Conservation (phyloP, 2,797 vertebrate genomes). For the Coracias cyanogaster region DNA sequence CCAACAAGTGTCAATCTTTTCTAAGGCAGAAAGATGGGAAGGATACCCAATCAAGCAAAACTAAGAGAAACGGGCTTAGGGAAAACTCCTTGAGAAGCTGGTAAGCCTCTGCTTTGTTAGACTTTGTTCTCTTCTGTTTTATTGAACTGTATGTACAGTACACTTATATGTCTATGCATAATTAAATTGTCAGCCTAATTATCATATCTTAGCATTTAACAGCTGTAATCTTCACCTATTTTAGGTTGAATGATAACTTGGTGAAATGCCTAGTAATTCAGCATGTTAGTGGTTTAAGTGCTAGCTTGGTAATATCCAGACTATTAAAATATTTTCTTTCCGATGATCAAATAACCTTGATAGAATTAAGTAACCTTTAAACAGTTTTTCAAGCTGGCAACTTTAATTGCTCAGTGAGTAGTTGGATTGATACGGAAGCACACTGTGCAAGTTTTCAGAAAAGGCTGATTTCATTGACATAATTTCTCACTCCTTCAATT, state of each 20-base stretch:
- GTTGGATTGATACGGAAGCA: not conserved
- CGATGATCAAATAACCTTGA: not conserved
- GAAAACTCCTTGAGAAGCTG: not conserved
- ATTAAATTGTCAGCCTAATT: not conserved
- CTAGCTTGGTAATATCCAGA: not conserved
- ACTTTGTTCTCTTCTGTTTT: not conserved
- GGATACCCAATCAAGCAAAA: not conserved
- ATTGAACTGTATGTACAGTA: not conserved
- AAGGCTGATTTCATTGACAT: conserved; percentile 10
- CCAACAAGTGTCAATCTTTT: not conserved
- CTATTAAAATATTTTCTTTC: not conserved
- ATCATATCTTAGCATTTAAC: not conserved
- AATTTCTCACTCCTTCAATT: conserved; percentile 16
- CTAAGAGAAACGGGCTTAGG: not conserved
- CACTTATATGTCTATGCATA: not conserved
- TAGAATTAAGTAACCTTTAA: not conserved
- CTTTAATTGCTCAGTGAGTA: not conserved
- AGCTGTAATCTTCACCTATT: not conserved
- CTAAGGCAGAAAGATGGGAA: not conserved
- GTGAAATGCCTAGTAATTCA: not conserved
- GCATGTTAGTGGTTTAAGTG: not conserved
- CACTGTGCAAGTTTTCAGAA: not conserved
- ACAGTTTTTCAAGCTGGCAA: not conserved
- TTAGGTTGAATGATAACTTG: not conserved
- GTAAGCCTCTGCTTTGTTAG: not conserved